A percentile compares a stretch with the other conserved stretches of the same genome.
Conservation (phyloP, 1,140 invertebrate species). For the Rhizoglyphus robini region DNA sequence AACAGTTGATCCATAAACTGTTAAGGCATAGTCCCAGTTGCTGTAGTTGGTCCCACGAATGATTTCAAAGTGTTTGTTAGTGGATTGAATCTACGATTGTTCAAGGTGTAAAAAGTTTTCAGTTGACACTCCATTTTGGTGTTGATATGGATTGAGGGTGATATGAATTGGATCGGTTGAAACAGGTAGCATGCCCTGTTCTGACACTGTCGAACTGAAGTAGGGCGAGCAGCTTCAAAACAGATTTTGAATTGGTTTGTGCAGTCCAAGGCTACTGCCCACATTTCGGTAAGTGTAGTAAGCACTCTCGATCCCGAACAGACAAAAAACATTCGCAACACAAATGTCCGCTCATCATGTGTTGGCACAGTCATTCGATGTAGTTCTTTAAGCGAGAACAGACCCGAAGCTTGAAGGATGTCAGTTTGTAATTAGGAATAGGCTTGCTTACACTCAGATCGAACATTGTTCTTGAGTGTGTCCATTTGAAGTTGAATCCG, state of each 20-base stretch:
- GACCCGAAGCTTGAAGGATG: slow-evolving; percentile 87
- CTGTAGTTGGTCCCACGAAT: not conserved
- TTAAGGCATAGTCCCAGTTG: slow-evolving; percentile 68
- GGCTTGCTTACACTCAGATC: slow-evolving; percentile 94
- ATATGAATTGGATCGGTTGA: too few species aligned
- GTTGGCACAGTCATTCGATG: slow-evolving; percentile 92
- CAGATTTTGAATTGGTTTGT: not conserved
- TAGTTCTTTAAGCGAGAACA: slow-evolving; percentile 57
- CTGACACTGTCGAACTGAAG: not conserved
- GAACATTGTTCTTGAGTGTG: slow-evolving; percentile 89
- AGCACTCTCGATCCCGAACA: slow-evolving; percentile 60
- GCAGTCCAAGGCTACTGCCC: slow-evolving; percentile 52
- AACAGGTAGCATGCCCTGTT: too few species aligned
- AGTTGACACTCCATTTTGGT: too few species aligned
- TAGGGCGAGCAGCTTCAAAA: not conserved
- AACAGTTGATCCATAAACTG: slow-evolving; percentile 89
- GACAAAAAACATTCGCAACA: slow-evolving; percentile 54
- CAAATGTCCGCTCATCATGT: slow-evolving; percentile 85
- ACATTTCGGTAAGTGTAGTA: not conserved
- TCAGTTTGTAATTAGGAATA: slow-evolving; percentile 99
- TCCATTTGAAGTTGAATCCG: slow-evolving; percentile 99
- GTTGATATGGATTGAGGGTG: too few species aligned
- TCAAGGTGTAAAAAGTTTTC: slow-evolving; percentile 16
- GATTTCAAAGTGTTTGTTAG: not conserved
- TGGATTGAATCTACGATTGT: not conserved